phyloP scores from a whole-genome alignment of 2,888 invertebrate species.

The Coelopa pilipes region DNA sequence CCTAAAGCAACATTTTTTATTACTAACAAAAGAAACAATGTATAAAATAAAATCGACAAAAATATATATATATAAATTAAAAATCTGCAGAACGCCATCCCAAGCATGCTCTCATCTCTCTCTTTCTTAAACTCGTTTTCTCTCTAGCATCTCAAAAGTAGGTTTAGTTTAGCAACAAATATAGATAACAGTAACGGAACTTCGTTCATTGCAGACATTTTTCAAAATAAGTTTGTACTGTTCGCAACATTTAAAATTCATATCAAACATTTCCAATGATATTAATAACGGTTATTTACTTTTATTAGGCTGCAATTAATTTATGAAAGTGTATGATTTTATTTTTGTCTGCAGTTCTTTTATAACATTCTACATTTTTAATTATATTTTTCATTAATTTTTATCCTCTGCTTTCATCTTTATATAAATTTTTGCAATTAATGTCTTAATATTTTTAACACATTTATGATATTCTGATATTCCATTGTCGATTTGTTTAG shows the following conservation, averaged over 20 bases:
- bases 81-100: constrained; percentile 58
- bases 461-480: too few species aligned
- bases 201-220: constrained; percentile 33
- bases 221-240: constrained; percentile 7
- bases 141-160: constrained; percentile 12
- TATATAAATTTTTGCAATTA: too few species aligned
- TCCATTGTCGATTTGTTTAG: too few species aligned
- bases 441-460: too few species aligned
- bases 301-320: constrained; percentile 36
- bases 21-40: constrained; percentile 37
- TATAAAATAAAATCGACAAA: constrained; percentile 25
- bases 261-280: not conserved
- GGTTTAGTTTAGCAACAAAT: constrained; percentile 37
- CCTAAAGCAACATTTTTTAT: constrained; percentile 28
- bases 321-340: not conserved
- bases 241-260: not conserved
- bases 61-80: constrained; percentile 23
- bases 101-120: constrained; percentile 63
- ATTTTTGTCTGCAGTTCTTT: not conserved
- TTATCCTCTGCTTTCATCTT: too few species aligned
- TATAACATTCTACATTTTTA: too few species aligned
- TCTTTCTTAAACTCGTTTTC: constrained; percentile 9
- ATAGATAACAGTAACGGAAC: constrained; percentile 2
- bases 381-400: too few species aligned
- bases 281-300: not conserved